phyloP scores from a whole-genome alignment of 2,888 invertebrate genomes.

The Nomada lathburiana region DNA sequence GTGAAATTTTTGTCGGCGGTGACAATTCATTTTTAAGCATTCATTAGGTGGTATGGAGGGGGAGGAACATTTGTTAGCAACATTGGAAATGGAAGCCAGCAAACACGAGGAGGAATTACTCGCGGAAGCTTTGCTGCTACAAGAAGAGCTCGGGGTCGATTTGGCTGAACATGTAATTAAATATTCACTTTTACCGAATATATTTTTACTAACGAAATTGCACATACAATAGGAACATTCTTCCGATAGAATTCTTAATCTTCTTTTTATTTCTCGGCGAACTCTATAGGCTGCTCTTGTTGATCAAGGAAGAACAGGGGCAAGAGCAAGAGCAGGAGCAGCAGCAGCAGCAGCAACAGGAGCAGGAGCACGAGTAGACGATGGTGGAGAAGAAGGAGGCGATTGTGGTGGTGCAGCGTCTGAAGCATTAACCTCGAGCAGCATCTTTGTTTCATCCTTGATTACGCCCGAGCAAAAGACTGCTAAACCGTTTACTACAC shows the following conservation, averaged over 20 bases:
- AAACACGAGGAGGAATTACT: constrained; percentile 82
- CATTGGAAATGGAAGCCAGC: constrained; percentile 81
- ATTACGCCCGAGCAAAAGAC: constrained; percentile 43
- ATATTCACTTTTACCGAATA: constrained; percentile 5
- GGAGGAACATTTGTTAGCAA: constrained; percentile 81
- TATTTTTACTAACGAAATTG: too few relatives aligned
- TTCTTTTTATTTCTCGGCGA: neutral
- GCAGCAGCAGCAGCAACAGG: too few relatives aligned
- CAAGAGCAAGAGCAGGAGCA: too few relatives aligned
- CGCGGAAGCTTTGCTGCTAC: constrained; percentile 81
- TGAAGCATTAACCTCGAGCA: constrained; percentile 47
- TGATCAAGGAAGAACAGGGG: constrained; percentile 48
- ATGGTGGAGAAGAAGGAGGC: too few relatives aligned
- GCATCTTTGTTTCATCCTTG: constrained; percentile 45
- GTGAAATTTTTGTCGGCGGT: neutral
- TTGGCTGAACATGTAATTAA: constrained; percentile 75
- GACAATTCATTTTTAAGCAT: neutral
- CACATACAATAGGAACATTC: neutral
- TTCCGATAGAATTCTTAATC: neutral
- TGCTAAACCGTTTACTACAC: constrained; percentile 22
- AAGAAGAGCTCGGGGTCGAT: constrained; percentile 81
- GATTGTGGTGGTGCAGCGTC: constrained; percentile 33
- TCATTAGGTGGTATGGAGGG: constrained; percentile 79
- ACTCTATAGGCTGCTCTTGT: constrained; percentile 71
- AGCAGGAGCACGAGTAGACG: neutral